These are phyloP conservation scores for Tragelaphus scriptus DNA, from an alignment of 2,113 vertebrate species.

Conservation along the genomic window DNA sequence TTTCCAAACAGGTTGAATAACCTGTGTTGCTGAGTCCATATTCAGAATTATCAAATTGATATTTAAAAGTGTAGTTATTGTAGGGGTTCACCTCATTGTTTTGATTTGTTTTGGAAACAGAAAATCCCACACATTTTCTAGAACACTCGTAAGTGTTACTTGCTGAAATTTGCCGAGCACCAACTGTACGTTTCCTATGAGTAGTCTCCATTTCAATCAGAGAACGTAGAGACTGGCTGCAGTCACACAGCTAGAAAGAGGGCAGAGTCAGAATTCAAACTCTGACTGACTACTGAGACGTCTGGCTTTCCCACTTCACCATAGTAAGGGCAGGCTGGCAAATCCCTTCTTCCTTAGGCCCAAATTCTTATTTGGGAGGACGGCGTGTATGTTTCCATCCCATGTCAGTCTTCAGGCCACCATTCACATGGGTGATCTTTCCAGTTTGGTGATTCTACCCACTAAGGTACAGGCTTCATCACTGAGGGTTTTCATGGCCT, in stretches of 20 bases:
- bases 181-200: not conserved
- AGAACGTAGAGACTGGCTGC: not conserved
- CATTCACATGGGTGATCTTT: not conserved
- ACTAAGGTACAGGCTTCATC: not conserved
- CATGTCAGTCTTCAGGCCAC: not conserved
- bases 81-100: not conserved
- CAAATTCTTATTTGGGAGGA: not conserved
- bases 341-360: not conserved
- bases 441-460: not conserved
- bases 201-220: not conserved
- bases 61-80: not conserved
- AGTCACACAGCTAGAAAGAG: not conserved
- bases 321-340: not conserved
- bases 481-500: not conserved
- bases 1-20: not conserved
- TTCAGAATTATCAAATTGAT: not conserved
- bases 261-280: not conserved
- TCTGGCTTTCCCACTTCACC: not conserved
- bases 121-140: not conserved
- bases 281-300: not conserved
- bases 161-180: not conserved
- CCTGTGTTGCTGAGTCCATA: not conserved
- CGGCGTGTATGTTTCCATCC: rapidly evolving
- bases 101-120: not conserved
- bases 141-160: not conserved